phyloP scores from a whole-genome alignment of 2,113 vertebrate genomes.

The Triplophysa dalaica region DNA sequence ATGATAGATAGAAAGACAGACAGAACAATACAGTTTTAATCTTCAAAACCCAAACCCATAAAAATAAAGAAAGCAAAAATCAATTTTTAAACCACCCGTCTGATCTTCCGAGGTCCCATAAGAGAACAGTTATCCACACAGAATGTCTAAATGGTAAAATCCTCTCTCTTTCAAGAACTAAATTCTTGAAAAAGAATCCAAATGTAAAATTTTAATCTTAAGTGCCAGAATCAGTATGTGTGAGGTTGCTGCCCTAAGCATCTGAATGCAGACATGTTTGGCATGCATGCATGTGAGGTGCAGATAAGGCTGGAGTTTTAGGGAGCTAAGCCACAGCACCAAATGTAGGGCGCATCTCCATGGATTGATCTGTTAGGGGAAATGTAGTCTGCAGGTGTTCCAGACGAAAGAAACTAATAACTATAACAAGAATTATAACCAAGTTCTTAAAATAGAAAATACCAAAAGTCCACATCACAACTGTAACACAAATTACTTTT shows the following conservation, averaged over 20 bases:
- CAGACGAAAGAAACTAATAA: conserved; percentile 30
- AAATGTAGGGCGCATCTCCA: conserved; percentile 64
- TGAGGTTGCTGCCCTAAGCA: conserved; percentile 34
- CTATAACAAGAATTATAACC: conserved; percentile 48
- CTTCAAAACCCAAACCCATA: not conserved
- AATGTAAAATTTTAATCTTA: conserved; percentile 39
- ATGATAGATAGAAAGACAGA: too few relatives aligned
- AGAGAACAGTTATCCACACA: not conserved
- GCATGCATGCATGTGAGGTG: conserved; percentile 51
- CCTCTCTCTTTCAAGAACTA: conserved; percentile 6
- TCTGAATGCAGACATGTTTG: conserved; percentile 54
- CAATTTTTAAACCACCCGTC: conserved; percentile 11
- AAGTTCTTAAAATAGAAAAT: not conserved
- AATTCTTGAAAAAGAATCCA: not conserved
- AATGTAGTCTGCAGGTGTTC: conserved; percentile 59
- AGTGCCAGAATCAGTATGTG: conserved; percentile 37
- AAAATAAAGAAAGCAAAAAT: not conserved
- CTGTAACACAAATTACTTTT: too few relatives aligned
- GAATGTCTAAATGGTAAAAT: conserved; percentile 13
- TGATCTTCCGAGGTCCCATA: conserved; percentile 19
- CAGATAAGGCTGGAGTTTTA: conserved; percentile 56
- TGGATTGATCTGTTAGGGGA: conserved; percentile 60
- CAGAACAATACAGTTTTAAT: not conserved
- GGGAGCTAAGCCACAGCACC: conserved; percentile 48
- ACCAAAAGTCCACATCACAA: too few relatives aligned